These are phyloP conservation scores for Alces alces DNA, from an alignment of 2,113 vertebrate species.

Conservation along the genomic window DNA sequence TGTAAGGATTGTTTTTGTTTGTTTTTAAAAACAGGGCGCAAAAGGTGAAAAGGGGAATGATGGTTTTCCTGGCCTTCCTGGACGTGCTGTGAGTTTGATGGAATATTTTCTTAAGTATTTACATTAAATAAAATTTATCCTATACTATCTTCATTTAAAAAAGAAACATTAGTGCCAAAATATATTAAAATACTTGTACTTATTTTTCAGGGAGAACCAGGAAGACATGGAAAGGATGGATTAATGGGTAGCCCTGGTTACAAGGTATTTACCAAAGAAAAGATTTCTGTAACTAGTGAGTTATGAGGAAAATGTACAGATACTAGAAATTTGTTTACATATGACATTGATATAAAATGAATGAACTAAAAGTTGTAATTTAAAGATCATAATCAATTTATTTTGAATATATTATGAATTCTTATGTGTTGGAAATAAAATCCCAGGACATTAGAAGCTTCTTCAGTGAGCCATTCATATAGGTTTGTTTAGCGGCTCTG, in stretches of 20 bases:
- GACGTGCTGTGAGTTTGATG: slow-evolving; percentile 84
- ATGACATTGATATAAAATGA: not conserved
- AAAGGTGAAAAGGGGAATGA: slow-evolving; percentile 88
- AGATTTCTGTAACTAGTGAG: not conserved
- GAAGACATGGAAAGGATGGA: slow-evolving; percentile 90
- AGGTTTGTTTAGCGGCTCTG: not conserved
- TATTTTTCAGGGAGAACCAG: slow-evolving; percentile 86
- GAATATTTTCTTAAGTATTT: not conserved
- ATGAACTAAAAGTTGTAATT: not conserved
- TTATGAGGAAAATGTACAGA: not conserved
- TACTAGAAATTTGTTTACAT: not conserved
- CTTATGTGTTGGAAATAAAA: not conserved
- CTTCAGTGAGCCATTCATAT: not conserved
- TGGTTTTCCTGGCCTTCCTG: slow-evolving; percentile 88
- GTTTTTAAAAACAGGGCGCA: slow-evolving; percentile 83
- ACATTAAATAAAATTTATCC: not conserved
- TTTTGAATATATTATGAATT: not conserved
- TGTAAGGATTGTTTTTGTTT: not conserved
- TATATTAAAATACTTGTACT: not conserved
- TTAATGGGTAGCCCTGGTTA: slow-evolving; percentile 86
- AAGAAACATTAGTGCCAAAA: not conserved
- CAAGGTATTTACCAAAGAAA: slow-evolving; percentile 85
- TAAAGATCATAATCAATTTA: not conserved
- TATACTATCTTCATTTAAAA: not conserved
- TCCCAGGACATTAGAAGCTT: not conserved